Evolutionary conservation across 92 coral and sea anemone species (phyloP).

Genomic region (Muricea muricata): DNA sequence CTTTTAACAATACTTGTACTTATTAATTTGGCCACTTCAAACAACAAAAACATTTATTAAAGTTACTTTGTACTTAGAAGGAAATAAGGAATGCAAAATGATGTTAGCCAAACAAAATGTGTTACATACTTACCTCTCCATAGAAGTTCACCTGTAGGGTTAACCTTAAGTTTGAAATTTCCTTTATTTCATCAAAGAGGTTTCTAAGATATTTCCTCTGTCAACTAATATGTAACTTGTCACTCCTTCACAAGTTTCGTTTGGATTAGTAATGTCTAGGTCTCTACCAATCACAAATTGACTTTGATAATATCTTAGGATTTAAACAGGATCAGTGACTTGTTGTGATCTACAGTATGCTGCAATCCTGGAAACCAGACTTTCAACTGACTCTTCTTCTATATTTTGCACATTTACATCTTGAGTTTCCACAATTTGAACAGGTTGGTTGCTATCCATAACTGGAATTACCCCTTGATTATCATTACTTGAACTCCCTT

Average conservation of each 20-base stretch:
- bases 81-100: too few relatives aligned
- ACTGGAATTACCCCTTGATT: neutral
- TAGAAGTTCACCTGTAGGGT: conserved; percentile 62
- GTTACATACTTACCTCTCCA: conserved; percentile 72
- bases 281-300: neutral
- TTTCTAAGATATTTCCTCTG: conserved; percentile 45
- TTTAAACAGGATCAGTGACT: neutral
- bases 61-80: too few relatives aligned
- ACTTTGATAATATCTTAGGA: conserved; percentile 1
- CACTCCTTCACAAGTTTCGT: conserved; percentile 44
- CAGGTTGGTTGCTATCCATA: too few relatives aligned
- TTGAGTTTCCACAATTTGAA: neutral
- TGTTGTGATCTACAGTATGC: neutral
- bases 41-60: too few relatives aligned
- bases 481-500: neutral
- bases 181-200: conserved; percentile 61
- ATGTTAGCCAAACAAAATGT: too few relatives aligned
- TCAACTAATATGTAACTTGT: conserved; percentile 61
- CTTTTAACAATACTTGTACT: too few relatives aligned
- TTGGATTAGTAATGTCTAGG: conserved; percentile 18
- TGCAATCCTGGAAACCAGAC: neutral
- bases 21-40: too few relatives aligned
- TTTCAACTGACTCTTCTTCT: neutral
- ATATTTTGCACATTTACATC: neutral
- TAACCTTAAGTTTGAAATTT: conserved; percentile 34